Evolutionary conservation across 2,113 vertebrate species (phyloP).

Genomic region (Blennius ocellaris): DNA sequence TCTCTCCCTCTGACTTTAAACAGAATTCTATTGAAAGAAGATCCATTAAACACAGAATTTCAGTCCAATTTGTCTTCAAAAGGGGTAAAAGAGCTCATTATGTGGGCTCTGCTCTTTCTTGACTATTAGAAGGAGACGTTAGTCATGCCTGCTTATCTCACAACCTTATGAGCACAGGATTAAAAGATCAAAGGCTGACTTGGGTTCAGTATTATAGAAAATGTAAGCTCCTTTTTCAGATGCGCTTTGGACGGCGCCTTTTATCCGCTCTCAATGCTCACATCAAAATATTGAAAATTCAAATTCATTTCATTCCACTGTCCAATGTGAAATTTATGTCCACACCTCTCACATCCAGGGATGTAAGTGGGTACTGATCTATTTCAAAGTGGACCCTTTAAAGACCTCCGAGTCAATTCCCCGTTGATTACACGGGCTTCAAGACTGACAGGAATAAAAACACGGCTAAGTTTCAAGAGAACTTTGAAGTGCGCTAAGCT

Average conservation of each 20-base stretch:
- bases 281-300: conserved; percentile 80
- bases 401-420: conserved; percentile 71
- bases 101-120: conserved; percentile 86
- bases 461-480: conserved; percentile 63
- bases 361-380: conserved; percentile 66
- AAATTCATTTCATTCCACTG: conserved; percentile 77
- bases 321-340: conserved; percentile 74
- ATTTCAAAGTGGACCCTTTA: conserved; percentile 74
- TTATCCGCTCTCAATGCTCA: conserved; percentile 76
- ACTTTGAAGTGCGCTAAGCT: conserved; percentile 65
- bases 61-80: conserved; percentile 87
- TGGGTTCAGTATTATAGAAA: conserved; percentile 91
- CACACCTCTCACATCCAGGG: conserved; percentile 69
- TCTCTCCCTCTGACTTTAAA: conserved; percentile 62
- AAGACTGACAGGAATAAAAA: conserved; percentile 69
- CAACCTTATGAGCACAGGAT: conserved; percentile 97
- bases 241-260: conserved; percentile 78
- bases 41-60: conserved; percentile 85
- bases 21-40: conserved; percentile 75
- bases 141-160: conserved; percentile 94
- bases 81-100: conserved; percentile 88
- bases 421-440: conserved; percentile 70
- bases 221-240: conserved; percentile 88
- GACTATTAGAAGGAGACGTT: conserved; percentile 94
- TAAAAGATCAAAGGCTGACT: conserved; percentile 98